Evolutionary conservation across 2,113 vertebrate genomes (phyloP).

Genomic region (Lepus americanus): DNA sequence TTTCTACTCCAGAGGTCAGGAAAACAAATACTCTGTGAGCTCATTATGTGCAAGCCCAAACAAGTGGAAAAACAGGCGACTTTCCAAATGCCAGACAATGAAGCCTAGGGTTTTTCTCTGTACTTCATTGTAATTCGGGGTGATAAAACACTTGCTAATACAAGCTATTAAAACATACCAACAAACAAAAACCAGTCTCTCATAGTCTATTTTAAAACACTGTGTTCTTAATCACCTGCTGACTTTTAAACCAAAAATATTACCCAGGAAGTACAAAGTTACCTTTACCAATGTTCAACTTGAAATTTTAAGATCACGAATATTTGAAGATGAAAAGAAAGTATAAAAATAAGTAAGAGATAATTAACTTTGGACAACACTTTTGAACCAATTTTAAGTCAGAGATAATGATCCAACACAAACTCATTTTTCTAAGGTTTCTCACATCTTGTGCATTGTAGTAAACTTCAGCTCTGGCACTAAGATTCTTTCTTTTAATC

Average conservation of each 20-base stretch:
- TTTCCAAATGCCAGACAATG: slow-evolving; percentile 54
- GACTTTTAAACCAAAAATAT: slow-evolving; percentile 69
- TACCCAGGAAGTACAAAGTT: slow-evolving; percentile 47
- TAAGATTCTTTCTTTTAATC: not conserved
- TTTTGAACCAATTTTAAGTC: slow-evolving; percentile 45
- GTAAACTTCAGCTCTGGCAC: not conserved
- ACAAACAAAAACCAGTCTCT: slow-evolving; percentile 65
- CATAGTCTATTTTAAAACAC: slow-evolving; percentile 69
- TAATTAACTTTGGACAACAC: not conserved
- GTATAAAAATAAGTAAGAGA: slow-evolving; percentile 1
- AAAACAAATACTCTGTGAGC: slow-evolving; percentile 56
- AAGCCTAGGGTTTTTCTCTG: slow-evolving; percentile 59
- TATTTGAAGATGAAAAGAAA: slow-evolving; percentile 28
- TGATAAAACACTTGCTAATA: slow-evolving; percentile 67
- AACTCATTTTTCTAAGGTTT: not conserved
- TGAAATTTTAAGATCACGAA: slow-evolving; percentile 5
- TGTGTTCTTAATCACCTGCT: slow-evolving; percentile 72
- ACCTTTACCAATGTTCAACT: not conserved
- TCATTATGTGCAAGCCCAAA: slow-evolving; percentile 52
- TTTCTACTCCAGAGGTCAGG: slow-evolving; percentile 70
- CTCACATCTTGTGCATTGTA: not conserved
- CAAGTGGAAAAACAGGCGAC: slow-evolving; percentile 29
- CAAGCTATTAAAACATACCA: slow-evolving; percentile 70
- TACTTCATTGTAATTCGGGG: slow-evolving; percentile 7
- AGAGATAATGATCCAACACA: not conserved